phyloP scores from a whole-genome alignment of 2,113 vertebrate genomes.

The Indri indri region DNA sequence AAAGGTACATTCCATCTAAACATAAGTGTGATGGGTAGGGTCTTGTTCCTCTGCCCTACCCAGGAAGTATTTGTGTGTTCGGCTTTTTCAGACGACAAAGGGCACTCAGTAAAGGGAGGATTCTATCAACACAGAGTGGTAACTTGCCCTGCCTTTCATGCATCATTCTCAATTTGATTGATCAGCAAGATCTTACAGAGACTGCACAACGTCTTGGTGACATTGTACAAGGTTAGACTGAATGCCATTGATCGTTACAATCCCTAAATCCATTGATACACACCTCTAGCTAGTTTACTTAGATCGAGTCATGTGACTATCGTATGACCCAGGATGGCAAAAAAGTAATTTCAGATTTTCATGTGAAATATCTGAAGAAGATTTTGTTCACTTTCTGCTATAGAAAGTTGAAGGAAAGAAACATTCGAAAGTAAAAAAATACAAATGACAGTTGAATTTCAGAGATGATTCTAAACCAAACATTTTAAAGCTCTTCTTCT shows the following conservation, averaged over 20 bases:
- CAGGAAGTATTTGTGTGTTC: neutral
- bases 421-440: constrained; percentile 5
- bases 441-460: neutral
- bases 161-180: constrained; percentile 24
- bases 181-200: neutral
- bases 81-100: neutral
- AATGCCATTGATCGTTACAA: neutral
- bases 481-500: neutral
- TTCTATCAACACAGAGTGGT: neutral
- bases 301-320: neutral
- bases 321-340: neutral
- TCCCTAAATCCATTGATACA: neutral
- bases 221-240: constrained; percentile 15
- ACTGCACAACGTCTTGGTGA: constrained; percentile 4
- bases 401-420: neutral
- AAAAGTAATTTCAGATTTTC: neutral
- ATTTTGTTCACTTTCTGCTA: neutral
- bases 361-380: neutral
- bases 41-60: neutral
- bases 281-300: neutral
- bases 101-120: neutral
- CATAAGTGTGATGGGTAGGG: neutral
- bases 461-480: neutral
- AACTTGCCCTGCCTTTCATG: neutral
- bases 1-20: neutral